phyloP scores from a whole-genome alignment of 1,140 invertebrate genomes.

The Leptinotarsa lineolata region DNA sequence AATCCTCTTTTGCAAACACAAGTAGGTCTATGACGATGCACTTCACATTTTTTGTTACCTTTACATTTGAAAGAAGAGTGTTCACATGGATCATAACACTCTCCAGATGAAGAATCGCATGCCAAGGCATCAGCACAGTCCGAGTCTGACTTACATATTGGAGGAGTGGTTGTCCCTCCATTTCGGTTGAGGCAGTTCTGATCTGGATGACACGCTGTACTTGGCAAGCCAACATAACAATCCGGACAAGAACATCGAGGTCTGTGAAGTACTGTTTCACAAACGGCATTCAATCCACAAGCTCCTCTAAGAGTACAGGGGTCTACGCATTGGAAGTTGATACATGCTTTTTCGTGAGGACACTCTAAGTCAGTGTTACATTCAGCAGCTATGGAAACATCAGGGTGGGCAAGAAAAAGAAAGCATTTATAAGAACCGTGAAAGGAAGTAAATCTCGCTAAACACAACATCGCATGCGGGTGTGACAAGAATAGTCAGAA shows the following conservation, averaged over 20 bases:
- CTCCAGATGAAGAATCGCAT: constrained; percentile 68
- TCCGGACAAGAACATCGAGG: constrained; percentile 84
- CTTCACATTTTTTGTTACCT: constrained; percentile 84
- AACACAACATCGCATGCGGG: constrained; percentile 70
- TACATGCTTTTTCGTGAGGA: constrained; percentile 87
- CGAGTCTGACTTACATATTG: constrained; percentile 66
- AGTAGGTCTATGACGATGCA: constrained; percentile 78
- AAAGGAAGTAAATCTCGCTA: constrained; percentile 75
- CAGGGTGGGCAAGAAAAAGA: constrained; percentile 64
- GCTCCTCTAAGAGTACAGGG: constrained; percentile 84
- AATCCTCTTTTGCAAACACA: constrained; percentile 90
- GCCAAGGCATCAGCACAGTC: constrained; percentile 78
- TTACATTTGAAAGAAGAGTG: constrained; percentile 68
- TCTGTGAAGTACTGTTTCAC: constrained; percentile 79
- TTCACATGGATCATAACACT: constrained; percentile 80
- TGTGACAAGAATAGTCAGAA: constrained; percentile 56
- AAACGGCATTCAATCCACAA: constrained; percentile 87
- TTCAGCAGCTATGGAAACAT: constrained; percentile 73
- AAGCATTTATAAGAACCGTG: constrained; percentile 73
- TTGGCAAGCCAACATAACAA: constrained; percentile 82
- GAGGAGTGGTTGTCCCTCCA: constrained; percentile 55
- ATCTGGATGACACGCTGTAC: constrained; percentile 75
- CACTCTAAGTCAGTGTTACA: constrained; percentile 89
- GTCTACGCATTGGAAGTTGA: constrained; percentile 83
- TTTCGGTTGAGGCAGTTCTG: constrained; percentile 70